Conservation (phyloP, 2,888 invertebrate species). For the Cephus rjabovi region DNA sequence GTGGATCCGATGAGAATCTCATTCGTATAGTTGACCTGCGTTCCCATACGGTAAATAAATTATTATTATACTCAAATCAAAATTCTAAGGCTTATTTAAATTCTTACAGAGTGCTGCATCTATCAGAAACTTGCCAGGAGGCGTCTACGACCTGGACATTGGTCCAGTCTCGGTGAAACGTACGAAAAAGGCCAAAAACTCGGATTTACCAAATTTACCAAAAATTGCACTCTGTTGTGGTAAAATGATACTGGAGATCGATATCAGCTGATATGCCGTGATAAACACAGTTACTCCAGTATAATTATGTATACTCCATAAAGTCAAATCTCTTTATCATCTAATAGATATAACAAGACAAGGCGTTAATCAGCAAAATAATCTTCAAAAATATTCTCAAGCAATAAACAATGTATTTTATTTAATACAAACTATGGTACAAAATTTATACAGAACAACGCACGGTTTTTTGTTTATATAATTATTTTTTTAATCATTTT, state of each 20-base stretch:
- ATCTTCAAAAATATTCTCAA: constrained; percentile 49
- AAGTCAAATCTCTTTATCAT: background rate
- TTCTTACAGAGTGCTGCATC: constrained; percentile 69
- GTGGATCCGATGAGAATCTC: constrained; percentile 73
- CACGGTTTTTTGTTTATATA: constrained; percentile 42
- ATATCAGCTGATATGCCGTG: constrained; percentile 64
- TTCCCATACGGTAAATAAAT: constrained; percentile 69
- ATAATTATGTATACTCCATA: background rate
- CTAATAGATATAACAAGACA: constrained; percentile 10
- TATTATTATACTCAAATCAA: background rate
- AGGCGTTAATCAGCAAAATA: constrained; percentile 16
- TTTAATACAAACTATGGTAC: constrained; percentile 74
- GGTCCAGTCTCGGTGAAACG: constrained; percentile 62
- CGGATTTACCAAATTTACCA: constrained; percentile 64
- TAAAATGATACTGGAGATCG: constrained; percentile 71
- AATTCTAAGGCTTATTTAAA: constrained; percentile 34
- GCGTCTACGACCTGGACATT: constrained; percentile 71
- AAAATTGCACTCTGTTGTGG: constrained; percentile 71
- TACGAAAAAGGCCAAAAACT: constrained; percentile 27
- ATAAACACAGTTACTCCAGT: too few species aligned
- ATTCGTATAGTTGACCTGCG: constrained; percentile 73
- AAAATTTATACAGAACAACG: constrained; percentile 70
- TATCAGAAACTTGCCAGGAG: constrained; percentile 70
- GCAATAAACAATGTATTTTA: constrained; percentile 69
- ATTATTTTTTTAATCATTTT: constrained; percentile 61